Base-by-base conservation (phyloP, 2,113 vertebrate genomes). In the Istiophorus platypterus region DNA sequence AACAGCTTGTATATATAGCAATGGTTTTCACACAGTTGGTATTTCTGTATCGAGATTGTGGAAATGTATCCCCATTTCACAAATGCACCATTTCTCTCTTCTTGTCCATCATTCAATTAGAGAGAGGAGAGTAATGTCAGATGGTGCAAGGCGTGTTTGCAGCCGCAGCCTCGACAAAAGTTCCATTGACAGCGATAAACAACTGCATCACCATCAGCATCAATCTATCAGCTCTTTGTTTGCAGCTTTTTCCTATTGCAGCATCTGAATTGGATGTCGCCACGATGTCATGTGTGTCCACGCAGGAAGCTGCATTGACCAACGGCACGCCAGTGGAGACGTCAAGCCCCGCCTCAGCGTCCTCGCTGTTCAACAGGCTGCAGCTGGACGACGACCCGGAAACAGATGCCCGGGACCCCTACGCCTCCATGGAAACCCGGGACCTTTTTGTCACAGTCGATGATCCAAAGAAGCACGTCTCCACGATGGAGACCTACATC, bases 401-500 rank as follows among this genome's bases (percentile, higher is more conserved):
- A 31, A 70, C 67, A 1, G 97, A 98, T 73, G 95, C 95, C 3
- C 95, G 94, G 72, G 97, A 99, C 86, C 93, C 96, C 42, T 99
- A 97, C 83, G 96, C 95, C 86, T 95, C 95, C 0, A 61, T 82
- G 1, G 93, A 99, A 89, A 97, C 96, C 9, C 96, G 96, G 52
- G 98, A 99, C 91, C 96, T 99, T n/a, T 99, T 99, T 78, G 98
- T 99, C 88, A 97, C 96, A 0, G 98, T 99, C 1, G 97, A 99
- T 51, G 97, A 99, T 80, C 98, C 98, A 17, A 99, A 99, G 94
- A 99, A 99, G 83, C 98, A 99, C 0, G 97, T 99, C 29, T 99
- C 97, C 80, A 98, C 98, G 1, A 99, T 99, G 98, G 98, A 99
- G 92, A 99, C 98, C 0, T 99, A 98, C 81, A 98, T 99, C 92